Base-by-base conservation (phyloP, 2,797 vertebrate species). In the Bradypodion ventrale region DNA sequence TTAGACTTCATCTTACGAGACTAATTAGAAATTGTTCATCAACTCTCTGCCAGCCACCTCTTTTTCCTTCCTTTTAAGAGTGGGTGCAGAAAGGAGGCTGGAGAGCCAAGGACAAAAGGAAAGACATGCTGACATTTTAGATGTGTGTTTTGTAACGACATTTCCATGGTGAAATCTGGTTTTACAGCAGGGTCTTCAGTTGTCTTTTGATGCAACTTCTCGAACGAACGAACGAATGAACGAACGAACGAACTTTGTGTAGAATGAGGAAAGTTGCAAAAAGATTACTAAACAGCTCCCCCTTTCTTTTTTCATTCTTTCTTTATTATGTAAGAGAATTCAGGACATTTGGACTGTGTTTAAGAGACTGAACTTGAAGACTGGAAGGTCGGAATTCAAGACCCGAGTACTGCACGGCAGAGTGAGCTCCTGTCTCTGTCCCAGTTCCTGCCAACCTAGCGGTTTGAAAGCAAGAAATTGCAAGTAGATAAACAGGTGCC, bases 1-100 rank as follows among this genome's bases (percentile, higher is more conserved):
- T 88, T 89, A 85, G 83, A 77, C 75, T 84, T 65, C 32, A 84
- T 83, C 78, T 10, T 0, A 73, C 83, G 82, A 59, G 62, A 40
- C 81, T 73, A 87, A 87, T 75, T 63, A 75, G 65, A 21, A 78
- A 72, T 49, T 23, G 13, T 7, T 76, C 25, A 60, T 82, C 59
- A 52, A 32, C 72, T 69, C n/a, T 8, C 46, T 66, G n/a, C 35
- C 44, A 68, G 75, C 29, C 42, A 75, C 62, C 40, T 62, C 68
- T 52, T 23, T 63, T 37, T 74, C 44, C 44, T 37, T 23, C 35
- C 13, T 46, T 65, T 35, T 5, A 74, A 73, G n/a, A 8, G 27
- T 32, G 19, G 4, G 10, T 3, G 16, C 42, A 75, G 66, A 60
- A 70, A 63, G 56, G 59, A 37, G 44, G 40, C 32, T 10, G 12